Evolutionary conservation across 2,888 invertebrate genomes (phyloP), one percentile per base, ranked within the genome.

Genomic region (Gymnoscelis rufifasciata): DNA sequence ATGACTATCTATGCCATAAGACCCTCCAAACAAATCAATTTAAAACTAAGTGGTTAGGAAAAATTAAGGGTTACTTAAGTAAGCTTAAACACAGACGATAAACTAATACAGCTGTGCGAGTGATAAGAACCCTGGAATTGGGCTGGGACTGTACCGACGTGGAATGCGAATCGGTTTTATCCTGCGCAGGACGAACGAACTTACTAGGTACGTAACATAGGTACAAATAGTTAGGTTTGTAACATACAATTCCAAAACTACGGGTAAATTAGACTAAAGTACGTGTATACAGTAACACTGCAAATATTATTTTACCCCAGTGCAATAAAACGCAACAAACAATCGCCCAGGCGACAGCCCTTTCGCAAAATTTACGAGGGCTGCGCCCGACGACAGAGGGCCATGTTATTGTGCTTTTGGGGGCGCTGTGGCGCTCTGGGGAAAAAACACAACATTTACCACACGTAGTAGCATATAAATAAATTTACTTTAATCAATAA

Each of bases 241-340:
- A 19, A 19, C 5, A 19, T 19, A 19, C 19, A 3, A n/a, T n/a
- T 3, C 19, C 19, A 19, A 19, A 19, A 19, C 3, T 5, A 19
- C 19, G 2, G 19, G 19, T 2, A 19, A 19, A 5, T 19, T 19
- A 19, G 5, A 19, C 2, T 19, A 19, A n/a, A 3, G 3, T 19
- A 19, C 19, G 5, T 5, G 19, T 8, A 7, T 26, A 26, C 43
- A 42, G 13, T 28, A 5, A 29, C 27, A 49, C 33, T 43, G 41
- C 38, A 56, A 61, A 63, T 68, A 67, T 68, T 66, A 60, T 62
- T 60, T 59, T 59, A 67, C 78, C 79, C 74, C 68, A 67, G 57
- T 56, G 68, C 68, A 75, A 78, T 82, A 82, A 80, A 82, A 76
- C 72, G 71, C 41, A 31, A 53, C 47, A 44, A 43, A 37, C 54